These are phyloP conservation scores for Silvanus unidentatus DNA, from an alignment of 2,888 invertebrate genomes.

Conservation along the genomic window DNA sequence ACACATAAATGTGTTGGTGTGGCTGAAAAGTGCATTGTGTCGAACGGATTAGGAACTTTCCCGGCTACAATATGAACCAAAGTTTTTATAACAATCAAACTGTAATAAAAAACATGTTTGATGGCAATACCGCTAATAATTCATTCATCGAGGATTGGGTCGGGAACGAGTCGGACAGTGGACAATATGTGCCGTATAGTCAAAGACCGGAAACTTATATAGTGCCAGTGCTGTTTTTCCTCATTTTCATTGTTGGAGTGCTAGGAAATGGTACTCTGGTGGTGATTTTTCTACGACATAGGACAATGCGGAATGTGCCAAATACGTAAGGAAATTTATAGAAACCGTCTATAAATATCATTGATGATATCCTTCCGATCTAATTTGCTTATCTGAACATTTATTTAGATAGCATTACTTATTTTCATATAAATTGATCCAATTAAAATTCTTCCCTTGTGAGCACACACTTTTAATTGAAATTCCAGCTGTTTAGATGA, in stretches of 20 bases:
- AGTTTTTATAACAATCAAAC: too few relatives aligned
- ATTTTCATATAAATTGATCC: too few relatives aligned
- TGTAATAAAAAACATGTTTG: too few relatives aligned
- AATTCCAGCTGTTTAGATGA: neutral
- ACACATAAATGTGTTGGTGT: too few relatives aligned
- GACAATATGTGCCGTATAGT: neutral
- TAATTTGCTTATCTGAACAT: too few relatives aligned
- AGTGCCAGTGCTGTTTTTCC: slow-evolving; percentile 70
- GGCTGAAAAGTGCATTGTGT: too few relatives aligned
- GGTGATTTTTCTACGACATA: slow-evolving; percentile 69
- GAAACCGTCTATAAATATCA: slow-evolving; percentile 26
- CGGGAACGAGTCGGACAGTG: neutral
- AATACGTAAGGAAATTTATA: slow-evolving; percentile 76
- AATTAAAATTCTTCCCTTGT: neutral
- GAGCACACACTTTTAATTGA: neutral
- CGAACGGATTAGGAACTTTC: too few relatives aligned
- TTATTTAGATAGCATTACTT: too few relatives aligned
- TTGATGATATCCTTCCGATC: too few relatives aligned
- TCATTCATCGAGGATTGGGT: too few relatives aligned
- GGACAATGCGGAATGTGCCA: slow-evolving; percentile 78
- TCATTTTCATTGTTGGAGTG: slow-evolving; percentile 77
- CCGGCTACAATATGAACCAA: too few relatives aligned
- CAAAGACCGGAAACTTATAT: slow-evolving; percentile 48
- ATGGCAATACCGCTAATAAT: too few relatives aligned
- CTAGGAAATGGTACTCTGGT: slow-evolving; percentile 79